Base-by-base conservation (phyloP, 2,113 vertebrate species). In the Trichechus manatus region DNA sequence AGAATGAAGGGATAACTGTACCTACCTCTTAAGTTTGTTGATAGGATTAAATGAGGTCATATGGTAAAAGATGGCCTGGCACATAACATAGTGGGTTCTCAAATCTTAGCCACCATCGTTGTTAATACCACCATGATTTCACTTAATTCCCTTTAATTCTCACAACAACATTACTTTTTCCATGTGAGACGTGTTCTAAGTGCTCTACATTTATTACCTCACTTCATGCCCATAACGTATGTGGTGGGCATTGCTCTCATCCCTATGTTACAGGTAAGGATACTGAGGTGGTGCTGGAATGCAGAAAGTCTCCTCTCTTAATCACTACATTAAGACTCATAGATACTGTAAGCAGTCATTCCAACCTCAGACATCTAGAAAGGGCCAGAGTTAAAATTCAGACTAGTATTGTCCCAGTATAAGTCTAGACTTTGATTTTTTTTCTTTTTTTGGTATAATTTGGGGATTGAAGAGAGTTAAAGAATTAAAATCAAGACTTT, bases 401-500 rank as follows among this genome's bases (percentile, higher is more conserved):
- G 70, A 83, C 42, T 56, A 59, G 14, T 4, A 3, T 78, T 56
- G 80, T 85, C 27, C 68, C 68, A 68, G 47, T 66, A 0, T 59
- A 17, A 85, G 9, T 70, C 72, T 81, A 72, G 70, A 75, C 33
- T 59, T 25, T 80, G 42, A 42, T 44, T 47, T 47, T 47, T 47
- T 47, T 47, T 47, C 5, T 47, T 47, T 75, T 89, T 80, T 53
- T 6, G 22, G 42, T 90, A 31, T 90, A 85, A 87, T 89, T 72
- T 94, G 22, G 39, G 47, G 33, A 88, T 78, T 47, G 17, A 87
- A 25, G n/a, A 89, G 63, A 89, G 50, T 77, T 89, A 75, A 85
- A 72, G 77, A 93, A 79, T 72, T 77, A 66, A 91, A 82, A 94
- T 33, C 6, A 81, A 90, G 50, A 87, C 29, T 87, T 23, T 79